Evolutionary conservation across 1,140 invertebrate genomes (phyloP), one percentile per base, ranked within the genome.

Genomic region (Camponotus vicinus): DNA sequence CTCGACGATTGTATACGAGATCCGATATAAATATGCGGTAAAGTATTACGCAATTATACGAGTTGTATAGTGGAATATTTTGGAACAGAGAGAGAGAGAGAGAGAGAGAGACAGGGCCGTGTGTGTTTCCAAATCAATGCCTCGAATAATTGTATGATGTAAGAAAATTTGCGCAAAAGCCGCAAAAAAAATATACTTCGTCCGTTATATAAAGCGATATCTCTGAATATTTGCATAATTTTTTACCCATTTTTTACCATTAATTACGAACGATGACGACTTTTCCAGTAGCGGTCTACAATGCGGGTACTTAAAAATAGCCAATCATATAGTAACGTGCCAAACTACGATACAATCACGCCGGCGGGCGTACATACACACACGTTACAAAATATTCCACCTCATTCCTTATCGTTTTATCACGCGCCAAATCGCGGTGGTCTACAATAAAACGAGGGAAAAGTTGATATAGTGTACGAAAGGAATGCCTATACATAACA

Each of bases 291-390:
- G 13, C n/a, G n/a, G 15, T 45, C 64, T 70, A 78, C 32, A 66
- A 78, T 78, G 59, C 76, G 59, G 34, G 45, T 8, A 49, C 64
- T 83, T 83, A 45, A 61, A 83, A 73, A 75, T 61, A 59, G 21
- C 6, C 67, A n/a, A 61, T 73, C 52, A 37, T 66, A 52, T 21
- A 75, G 75, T 80, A 80, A 80, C 77, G 15, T 70, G 64, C 34
- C 40, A 71, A 69, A 61, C 18, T 75, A 49, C 40, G 59, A 83
- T 75, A 82, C 67, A 45, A 73, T 73, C 40, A 34, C 40, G 40
- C 40, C 55, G 40, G 52, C 13, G 13, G 55, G 40, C 71, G 45
- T 61, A 73, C 67, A 27, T 27, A 45, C 49, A 15, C 18, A 45
- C 49, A 15, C 18, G 32, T 45, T 82, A 57, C 69, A 73, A 52